These are phyloP conservation scores for Ctenosaura bakeri DNA, from an alignment of 2,797 vertebrate genomes.

Conservation along the genomic window DNA sequence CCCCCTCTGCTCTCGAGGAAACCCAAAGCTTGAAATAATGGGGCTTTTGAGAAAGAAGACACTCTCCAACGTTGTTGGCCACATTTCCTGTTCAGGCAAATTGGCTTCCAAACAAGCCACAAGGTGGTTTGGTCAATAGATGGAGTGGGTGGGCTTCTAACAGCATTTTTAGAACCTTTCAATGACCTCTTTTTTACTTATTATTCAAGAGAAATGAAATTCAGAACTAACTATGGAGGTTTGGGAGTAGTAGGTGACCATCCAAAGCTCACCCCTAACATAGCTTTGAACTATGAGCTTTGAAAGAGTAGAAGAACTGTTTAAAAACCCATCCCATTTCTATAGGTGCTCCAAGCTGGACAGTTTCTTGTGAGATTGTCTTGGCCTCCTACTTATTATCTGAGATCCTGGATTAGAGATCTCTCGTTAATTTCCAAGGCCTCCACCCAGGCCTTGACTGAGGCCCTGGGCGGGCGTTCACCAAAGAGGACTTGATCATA, in stretches of 20 bases:
- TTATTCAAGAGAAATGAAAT: conserved; percentile 31
- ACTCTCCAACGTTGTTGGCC: conserved; percentile 50
- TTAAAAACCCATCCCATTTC: conserved; percentile 53
- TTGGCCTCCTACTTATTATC: conserved; percentile 34
- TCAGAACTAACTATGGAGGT: conserved; percentile 15
- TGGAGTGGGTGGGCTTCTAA: conserved; percentile 58
- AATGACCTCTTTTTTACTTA: conserved; percentile 54
- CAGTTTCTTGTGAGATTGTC: not conserved
- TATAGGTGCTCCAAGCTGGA: conserved; percentile 60
- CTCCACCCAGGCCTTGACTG: not conserved
- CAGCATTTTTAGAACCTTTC: not conserved
- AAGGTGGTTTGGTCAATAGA: conserved; percentile 57
- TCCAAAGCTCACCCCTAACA: conserved; percentile 48
- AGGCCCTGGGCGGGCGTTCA: too few relatives aligned
- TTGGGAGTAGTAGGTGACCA: not conserved
- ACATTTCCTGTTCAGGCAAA: conserved; percentile 49
- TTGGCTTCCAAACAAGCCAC: conserved; percentile 30
- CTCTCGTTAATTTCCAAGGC: conserved; percentile 42
- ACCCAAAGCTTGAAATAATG: conserved; percentile 38
- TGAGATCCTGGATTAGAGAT: conserved; percentile 43
- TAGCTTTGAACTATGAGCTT: conserved; percentile 46
- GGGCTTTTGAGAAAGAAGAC: conserved; percentile 55
- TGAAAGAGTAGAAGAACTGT: not conserved
- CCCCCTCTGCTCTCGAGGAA: conserved; percentile 38
- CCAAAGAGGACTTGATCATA: too few relatives aligned